Conservation (phyloP, 2,888 invertebrate species). For the Cybosia mesomella region DNA sequence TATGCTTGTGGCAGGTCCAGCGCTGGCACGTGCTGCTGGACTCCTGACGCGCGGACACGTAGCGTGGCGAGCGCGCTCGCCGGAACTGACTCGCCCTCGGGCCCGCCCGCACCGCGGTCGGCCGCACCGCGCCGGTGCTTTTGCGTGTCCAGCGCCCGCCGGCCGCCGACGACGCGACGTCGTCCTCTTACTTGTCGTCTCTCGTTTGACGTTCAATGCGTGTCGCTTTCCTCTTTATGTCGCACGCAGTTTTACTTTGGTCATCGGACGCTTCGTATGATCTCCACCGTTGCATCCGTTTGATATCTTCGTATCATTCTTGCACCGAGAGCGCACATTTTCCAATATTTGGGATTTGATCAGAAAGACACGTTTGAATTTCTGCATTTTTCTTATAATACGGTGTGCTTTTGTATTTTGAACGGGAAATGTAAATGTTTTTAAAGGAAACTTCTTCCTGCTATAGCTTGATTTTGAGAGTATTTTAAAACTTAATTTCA, state of each 20-base stretch:
- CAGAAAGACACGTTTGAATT: slow-evolving; percentile 33
- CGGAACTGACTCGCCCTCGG: slow-evolving; percentile 54
- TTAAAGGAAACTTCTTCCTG: slow-evolving; percentile 27
- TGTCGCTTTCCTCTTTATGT: slow-evolving; percentile 44
- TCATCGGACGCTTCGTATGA: slow-evolving; percentile 24
- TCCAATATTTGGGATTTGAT: slow-evolving; percentile 18
- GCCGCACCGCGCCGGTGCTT: slow-evolving; percentile 26
- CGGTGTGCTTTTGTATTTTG: slow-evolving; percentile 33
- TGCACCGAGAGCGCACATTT: slow-evolving; percentile 33
- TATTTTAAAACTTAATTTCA: slow-evolving; percentile 30
- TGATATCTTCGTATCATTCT: slow-evolving; percentile 25
- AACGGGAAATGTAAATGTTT: slow-evolving; percentile 36
- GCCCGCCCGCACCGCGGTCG: slow-evolving; percentile 23
- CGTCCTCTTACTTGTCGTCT: slow-evolving; percentile 8
- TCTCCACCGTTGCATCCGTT: slow-evolving; percentile 18
- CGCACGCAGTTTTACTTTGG: slow-evolving; percentile 40
- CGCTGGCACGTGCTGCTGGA: slow-evolving; percentile 97
- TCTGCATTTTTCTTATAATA: slow-evolving; percentile 38
- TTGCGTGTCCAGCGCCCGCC: slow-evolving; percentile 28
- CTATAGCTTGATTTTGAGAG: slow-evolving; percentile 37
- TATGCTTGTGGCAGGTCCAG: slow-evolving; percentile 88
- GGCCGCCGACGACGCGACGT: slow-evolving; percentile 19
- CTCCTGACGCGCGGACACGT: slow-evolving; percentile 87
- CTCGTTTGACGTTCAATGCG: slow-evolving; percentile 31
- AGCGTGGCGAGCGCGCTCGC: slow-evolving; percentile 64